Evolutionary conservation across 2,113 vertebrate genomes (phyloP), one percentile per base, ranked within the genome.

Genomic region (Ranitomeya imitator): DNA sequence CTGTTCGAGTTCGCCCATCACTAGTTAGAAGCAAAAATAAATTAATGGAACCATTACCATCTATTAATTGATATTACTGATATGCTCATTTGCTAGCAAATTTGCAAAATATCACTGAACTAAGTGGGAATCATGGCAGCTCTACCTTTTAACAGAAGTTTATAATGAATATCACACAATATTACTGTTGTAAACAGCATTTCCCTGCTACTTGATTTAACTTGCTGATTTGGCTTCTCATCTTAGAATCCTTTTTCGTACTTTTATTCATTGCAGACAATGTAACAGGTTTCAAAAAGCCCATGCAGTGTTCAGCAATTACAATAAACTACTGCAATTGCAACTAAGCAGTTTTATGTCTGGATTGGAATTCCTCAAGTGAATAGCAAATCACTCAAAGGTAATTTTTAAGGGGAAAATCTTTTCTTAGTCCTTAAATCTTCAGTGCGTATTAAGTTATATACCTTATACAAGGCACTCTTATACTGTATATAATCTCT

Each of bases 151-250:
- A 85, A 76, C 85, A 79, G 31, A 74, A n/a, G 26, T 52, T 65
- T 6, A 15, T 78, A 31, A 86, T 26, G 21, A 79, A 60, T 77
- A 45, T 10, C 74, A 37, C 16, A 76, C 9, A 73, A 76, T 45
- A 14, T 31, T 51, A 45, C 11, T 86, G 63, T 65, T 79, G 85
- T 79, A 65, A 21, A 16, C 21, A 79, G 10, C 19, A n/a, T 31
- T 74, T 86, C 79, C 79, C n/a, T 52, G 57, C 54, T 86, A 78
- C 45, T 65, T 78, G 59, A 86, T 86, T 79, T 73, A 55, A 78
- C 51, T 52, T 63, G 73, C 73, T 78, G 71, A 86, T 78, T 86
- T 86, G 85, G 63, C 57, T 86, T 86, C 31, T 73, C 55, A 74
- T 26, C 67, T 37, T 83, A n/a, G 14, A 16, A 73, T 85, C 31